Evolutionary conservation across 64 coral and sea anemone species (phyloP), one percentile per base, ranked within the genome.

Genomic region (Actinia tenebrosa): DNA sequence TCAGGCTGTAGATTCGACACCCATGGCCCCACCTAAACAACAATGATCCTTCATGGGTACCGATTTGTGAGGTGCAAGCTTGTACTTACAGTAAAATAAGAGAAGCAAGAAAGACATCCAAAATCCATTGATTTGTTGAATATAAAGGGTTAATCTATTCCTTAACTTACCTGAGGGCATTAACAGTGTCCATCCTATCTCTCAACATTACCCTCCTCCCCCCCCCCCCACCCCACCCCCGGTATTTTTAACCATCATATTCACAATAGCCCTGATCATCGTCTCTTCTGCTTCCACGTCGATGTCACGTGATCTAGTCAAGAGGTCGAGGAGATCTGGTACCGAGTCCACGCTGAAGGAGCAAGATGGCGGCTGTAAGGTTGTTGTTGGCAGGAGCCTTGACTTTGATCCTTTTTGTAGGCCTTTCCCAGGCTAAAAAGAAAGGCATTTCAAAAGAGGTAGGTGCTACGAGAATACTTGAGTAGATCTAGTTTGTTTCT

Each of bases 391-490:
- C 61, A 3, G 7, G 90, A 25, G 4, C 61, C 47, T 69, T 81
- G 4, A 26, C 87, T 44, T 87, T 92, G 20, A 63, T 52, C 83
- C 68, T 94, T 77, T 17, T 54, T 80, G 50, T 77, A 63, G 71
- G 75, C 56, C 17, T 71, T 13, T 87, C 69, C 16, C 20, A 94
- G 89, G 95, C 81, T 42, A 98, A 98, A 80, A 98, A 98, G 77
- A 98, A 98, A 60, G 87, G 91, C n/a, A 77, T 50, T 81, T 81
- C 90, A 61, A 98, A 98, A 94, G 95, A 98, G 95, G 95, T 98
- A 89, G 16, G 14, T 52, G 4, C 19, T 9, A 22, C n/a, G 23
- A 16, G 16, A 22, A 45, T 46, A 79, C 27, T n/a, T 60, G 6
- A 77, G 1, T 18, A 62, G 9, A 42, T 43, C 53, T 26, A 14